A percentile compares a stretch with the other conserved stretches of the same genome.
Evolutionary conservation across 2,888 invertebrate species (phyloP).

Genomic region (Leptinotarsa tumamoca): DNA sequence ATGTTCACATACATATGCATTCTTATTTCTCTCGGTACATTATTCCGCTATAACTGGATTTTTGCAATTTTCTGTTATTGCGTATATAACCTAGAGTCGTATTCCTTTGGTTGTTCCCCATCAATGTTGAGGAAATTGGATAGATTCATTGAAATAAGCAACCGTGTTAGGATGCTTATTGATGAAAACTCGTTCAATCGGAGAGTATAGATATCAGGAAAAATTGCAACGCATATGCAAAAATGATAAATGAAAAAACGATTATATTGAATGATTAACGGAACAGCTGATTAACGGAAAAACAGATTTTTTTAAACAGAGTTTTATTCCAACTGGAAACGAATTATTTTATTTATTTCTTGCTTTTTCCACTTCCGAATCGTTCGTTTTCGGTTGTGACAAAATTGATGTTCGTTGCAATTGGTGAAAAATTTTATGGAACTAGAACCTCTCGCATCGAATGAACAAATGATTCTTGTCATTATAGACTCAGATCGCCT

Average conservation of each 20-base stretch:
- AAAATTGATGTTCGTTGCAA: not conserved
- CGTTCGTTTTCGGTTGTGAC: not conserved
- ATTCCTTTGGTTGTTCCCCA: slow-evolving; percentile 39
- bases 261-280: not conserved
- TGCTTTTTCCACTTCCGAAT: not conserved
- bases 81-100: slow-evolving; percentile 39
- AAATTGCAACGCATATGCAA: slow-evolving; percentile 13
- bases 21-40: slow-evolving; percentile 37
- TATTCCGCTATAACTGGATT: slow-evolving; percentile 48
- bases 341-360: not conserved
- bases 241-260: not conserved
- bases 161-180: slow-evolving; percentile 16
- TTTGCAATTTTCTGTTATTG: slow-evolving; percentile 51
- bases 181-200: slow-evolving; percentile 8
- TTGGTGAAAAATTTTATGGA: not conserved
- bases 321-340: not conserved
- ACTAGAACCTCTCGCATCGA: too few relatives aligned
- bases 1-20: slow-evolving; percentile 26
- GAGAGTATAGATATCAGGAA: slow-evolving; percentile 20
- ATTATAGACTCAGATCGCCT: too few relatives aligned
- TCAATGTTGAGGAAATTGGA: slow-evolving; percentile 46
- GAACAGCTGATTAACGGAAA: too few relatives aligned
- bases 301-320: too few relatives aligned
- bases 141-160: slow-evolving; percentile 41
- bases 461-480: too few relatives aligned